phyloP scores from a whole-genome alignment of 1,140 invertebrate species.

The Papilio aristodemus region DNA sequence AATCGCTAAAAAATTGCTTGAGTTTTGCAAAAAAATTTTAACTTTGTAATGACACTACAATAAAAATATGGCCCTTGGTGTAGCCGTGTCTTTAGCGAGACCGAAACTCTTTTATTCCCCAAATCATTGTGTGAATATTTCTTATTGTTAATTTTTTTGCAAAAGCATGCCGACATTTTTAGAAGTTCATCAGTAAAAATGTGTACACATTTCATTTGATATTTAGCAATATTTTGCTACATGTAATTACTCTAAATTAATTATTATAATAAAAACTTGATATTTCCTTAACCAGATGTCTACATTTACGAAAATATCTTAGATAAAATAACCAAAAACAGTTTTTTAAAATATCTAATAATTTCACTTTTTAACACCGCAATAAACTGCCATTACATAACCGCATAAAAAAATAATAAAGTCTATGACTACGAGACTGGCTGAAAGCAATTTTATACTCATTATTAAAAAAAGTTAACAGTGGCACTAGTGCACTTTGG shows the following conservation, averaged over 20 bases:
- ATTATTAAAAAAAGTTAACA: conserved; percentile 39
- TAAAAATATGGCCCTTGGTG: conserved; percentile 47
- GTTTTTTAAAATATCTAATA: background rate
- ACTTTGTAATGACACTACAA: conserved; percentile 47
- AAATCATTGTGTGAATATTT: conserved; percentile 51
- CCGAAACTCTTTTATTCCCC: conserved; percentile 47
- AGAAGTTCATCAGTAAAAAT: conserved; percentile 32
- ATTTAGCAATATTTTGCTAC: no score
- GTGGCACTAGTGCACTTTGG: conserved; percentile 44
- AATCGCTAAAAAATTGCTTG: conserved; percentile 53
- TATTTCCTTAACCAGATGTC: no score
- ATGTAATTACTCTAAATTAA: no score
- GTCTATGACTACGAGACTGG: background rate
- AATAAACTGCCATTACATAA: background rate
- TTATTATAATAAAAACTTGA: no score
- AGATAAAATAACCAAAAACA: no score
- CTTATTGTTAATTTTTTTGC: conserved; percentile 44
- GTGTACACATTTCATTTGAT: conserved; percentile 26
- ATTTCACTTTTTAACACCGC: background rate
- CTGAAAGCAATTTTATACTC: conserved; percentile 29
- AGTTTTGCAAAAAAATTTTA: conserved; percentile 54
- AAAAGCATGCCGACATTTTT: conserved; percentile 47
- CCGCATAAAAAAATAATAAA: background rate
- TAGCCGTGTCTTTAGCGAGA: conserved; percentile 49
- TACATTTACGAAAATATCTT: no score